A percentile compares a stretch with the other conserved stretches of the same genome.
Conservation (phyloP, 2,113 vertebrate species). For the Syngnathoides biaculeatus region DNA sequence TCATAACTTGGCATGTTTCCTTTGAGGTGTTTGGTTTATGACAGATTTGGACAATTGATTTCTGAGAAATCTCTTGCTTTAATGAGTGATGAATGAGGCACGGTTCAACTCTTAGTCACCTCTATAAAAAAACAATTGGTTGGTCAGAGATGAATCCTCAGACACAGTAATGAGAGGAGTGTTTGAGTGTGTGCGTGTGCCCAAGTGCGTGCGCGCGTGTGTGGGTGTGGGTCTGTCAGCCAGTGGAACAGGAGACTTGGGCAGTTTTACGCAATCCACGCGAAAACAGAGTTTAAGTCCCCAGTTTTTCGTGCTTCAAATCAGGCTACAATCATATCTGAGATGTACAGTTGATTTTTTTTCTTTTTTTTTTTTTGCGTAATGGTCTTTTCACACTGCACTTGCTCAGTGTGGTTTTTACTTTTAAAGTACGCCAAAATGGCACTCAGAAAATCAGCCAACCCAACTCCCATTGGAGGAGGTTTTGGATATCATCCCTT, state of each 20-base stretch:
- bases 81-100: conserved; percentile 48
- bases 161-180: background rate
- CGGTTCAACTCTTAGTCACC: conserved; percentile 56
- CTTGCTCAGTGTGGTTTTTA: too few relatives aligned
- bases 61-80: conserved; percentile 25
- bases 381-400: too few relatives aligned
- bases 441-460: too few relatives aligned
- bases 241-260: background rate
- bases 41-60: conserved; percentile 35
- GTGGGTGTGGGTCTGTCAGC: conserved; percentile 9
- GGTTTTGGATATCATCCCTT: too few relatives aligned
- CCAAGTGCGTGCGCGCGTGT: conserved; percentile 6
- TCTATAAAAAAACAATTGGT: conserved; percentile 29
- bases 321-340: background rate
- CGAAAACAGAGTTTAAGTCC: background rate
- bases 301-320: background rate
- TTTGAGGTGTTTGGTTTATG: conserved; percentile 52
- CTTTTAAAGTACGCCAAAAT: too few relatives aligned
- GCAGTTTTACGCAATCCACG: background rate
- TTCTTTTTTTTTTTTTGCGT: too few relatives aligned
- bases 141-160: conserved; percentile 31
- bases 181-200: too few relatives aligned
- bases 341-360: background rate
- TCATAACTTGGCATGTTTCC: conserved; percentile 17
- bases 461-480: too few relatives aligned